Percentiles rank a stretch among this genome's conserved stretches.
Conservation (phyloP, 2,797 vertebrate genomes). For the Sphenodon punctatus region DNA sequence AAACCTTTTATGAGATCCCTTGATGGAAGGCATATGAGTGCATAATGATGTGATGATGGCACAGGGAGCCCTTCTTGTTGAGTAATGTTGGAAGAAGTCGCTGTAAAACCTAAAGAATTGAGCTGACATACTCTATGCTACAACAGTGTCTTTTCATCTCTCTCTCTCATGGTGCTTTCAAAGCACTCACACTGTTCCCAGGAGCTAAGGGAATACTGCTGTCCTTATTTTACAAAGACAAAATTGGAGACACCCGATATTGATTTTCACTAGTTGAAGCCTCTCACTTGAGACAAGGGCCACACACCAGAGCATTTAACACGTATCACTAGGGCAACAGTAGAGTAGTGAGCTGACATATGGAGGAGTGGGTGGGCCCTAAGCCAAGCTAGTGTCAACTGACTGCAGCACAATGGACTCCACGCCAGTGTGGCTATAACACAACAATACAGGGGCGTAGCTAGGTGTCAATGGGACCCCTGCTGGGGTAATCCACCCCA, state of each 20-base stretch:
- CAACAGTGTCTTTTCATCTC: not conserved
- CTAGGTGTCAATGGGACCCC: no score
- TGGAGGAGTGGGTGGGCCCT: conserved; percentile 4
- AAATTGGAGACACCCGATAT: not conserved
- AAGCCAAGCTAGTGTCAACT: not conserved
- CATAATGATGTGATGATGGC: not conserved
- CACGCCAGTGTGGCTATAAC: conserved; percentile 29
- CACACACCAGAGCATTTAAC: conserved; percentile 4
- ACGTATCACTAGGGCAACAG: no score
- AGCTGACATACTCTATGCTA: not conserved
- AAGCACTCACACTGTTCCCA: not conserved
- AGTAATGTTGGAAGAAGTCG: not conserved
- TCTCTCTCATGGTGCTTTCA: not conserved
- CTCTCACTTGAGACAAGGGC: not conserved
- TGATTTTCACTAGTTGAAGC: not conserved
- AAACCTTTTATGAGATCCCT: not conserved
- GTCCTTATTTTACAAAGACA: not conserved
- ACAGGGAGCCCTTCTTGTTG: not conserved
- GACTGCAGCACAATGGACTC: conserved; percentile 13
- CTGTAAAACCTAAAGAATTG: not conserved
- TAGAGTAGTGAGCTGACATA: no score
- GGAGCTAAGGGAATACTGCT: not conserved
- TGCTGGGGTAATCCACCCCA: no score
- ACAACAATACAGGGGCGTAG: not conserved
- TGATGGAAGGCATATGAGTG: not conserved